Conservation (phyloP, 1,140 invertebrate species). For the Atta cephalotes region DNA sequence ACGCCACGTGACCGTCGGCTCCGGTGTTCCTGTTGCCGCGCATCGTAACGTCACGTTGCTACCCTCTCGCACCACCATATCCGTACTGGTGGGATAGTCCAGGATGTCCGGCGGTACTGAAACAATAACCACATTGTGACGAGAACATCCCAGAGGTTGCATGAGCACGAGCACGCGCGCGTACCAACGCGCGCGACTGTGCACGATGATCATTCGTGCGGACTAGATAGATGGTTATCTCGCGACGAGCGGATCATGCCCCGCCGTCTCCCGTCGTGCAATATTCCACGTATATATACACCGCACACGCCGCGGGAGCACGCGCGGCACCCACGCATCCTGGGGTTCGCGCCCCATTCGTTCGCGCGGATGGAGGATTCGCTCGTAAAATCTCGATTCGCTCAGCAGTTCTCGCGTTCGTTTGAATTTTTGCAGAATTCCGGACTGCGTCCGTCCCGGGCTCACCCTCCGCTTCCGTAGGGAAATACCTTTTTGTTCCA, state of each 20-base stretch:
- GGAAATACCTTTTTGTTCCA: conserved; percentile 50
- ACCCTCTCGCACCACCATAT: conserved; percentile 95
- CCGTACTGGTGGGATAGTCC: conserved; percentile 94
- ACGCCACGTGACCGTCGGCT: conserved; percentile 94
- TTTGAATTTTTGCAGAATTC: conserved; percentile 15
- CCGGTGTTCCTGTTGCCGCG: conserved; percentile 93
- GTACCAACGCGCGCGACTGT: conserved; percentile 23
- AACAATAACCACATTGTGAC: conserved; percentile 80
- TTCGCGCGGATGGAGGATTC: conserved; percentile 43
- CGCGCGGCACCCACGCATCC: conserved; percentile 22
- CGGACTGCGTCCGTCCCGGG: conserved; percentile 5
- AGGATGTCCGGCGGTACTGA: conserved; percentile 96
- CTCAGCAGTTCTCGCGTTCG: conserved; percentile 12
- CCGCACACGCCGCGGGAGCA: not conserved
- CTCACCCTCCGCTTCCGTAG: not conserved
- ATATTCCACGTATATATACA: conserved; percentile 54
- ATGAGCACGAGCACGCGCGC: not conserved
- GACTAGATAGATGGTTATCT: conserved; percentile 70
- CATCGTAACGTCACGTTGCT: conserved; percentile 94
- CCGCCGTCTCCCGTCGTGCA: conserved; percentile 41
- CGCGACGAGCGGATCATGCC: conserved; percentile 34
- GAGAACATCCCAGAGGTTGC: conserved; percentile 40
- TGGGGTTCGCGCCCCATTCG: conserved; percentile 16
- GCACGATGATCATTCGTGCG: conserved; percentile 21
- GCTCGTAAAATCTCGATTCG: conserved; percentile 73